Percentiles rank a stretch among this genome's conserved stretches.
Evolutionary conservation across 2,113 vertebrate genomes (phyloP).

Genomic region (Uria aalge): DNA sequence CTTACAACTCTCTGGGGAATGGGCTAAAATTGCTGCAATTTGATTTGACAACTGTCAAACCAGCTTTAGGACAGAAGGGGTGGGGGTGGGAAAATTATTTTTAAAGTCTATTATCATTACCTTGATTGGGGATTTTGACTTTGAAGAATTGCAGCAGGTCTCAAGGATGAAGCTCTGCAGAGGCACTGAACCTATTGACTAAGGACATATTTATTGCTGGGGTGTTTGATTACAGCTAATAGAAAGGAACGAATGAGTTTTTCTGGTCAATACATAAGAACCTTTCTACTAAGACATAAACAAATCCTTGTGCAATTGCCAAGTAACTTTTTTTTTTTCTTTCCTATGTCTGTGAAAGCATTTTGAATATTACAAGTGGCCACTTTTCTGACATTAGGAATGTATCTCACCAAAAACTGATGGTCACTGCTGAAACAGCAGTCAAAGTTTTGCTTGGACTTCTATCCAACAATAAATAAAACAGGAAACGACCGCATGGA

Average conservation of each 20-base stretch:
- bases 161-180: not conserved
- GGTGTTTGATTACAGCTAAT: not conserved
- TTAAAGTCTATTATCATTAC: not conserved
- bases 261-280: not conserved
- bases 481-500: not conserved
- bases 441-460: not conserved
- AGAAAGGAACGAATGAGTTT: not conserved
- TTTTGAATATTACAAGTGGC: not conserved
- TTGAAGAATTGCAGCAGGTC: not conserved
- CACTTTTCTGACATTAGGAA: not conserved
- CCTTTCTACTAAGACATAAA: not conserved
- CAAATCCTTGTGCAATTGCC: not conserved
- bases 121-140: not conserved
- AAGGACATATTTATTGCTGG: not conserved
- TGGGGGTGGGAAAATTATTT: not conserved
- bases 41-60: not conserved
- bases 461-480: not conserved
- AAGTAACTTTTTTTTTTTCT: not conserved
- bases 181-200: not conserved
- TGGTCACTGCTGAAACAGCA: not conserved
- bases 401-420: not conserved
- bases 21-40: not conserved
- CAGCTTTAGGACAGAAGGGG: not conserved
- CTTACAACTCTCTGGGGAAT: not conserved
- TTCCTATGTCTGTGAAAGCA: not conserved